Base-by-base conservation (phyloP, 2,888 invertebrate genomes). In the Parasteatoda lunata region DNA sequence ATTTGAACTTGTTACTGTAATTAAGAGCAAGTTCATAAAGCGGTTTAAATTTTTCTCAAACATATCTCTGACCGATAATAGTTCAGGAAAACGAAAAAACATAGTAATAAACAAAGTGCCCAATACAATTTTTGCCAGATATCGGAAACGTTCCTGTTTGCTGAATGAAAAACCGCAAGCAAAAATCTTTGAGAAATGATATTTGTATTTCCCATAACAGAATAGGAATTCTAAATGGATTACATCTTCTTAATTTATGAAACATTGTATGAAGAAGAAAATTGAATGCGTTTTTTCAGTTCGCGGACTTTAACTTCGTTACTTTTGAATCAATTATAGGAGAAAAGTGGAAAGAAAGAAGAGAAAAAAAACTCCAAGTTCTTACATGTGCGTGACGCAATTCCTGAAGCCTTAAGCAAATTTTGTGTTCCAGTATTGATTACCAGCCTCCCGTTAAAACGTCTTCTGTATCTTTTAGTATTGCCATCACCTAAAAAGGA, bases 341-440 rank as follows among this genome's bases (percentile, higher is more conserved):
- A n/a, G 48, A 48, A 47, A 8, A 11, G 54, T 8, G 54, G 54
- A 13, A 54, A 54, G 13, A 54, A 54, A 54, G 8, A 11, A 5
- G 4, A 54, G 4, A 54, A 54, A 54, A 54, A 11, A 48, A 70
- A 70, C 48, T 47, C 15, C 68, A 15, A 45, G 68, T 30, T 45
- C 15, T 47, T 70, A 8, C 48, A 47, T n/a, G 13, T 70, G 70
- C 70, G 70, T 70, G 70, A 70, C 70, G n/a, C 70, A 70, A 48
- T 48, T 48, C 8, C 70, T 7, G 13, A 48, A 13, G 15, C 68
- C 15, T 68, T 70, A 48, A 70, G 13, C 48, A 48, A 70, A 48
- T 48, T 70, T 70, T 48, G 48, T 70, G 48, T 48, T 48, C 4
- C 70, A n/a, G 47, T 48, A 13, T 48, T 48, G 70, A 70, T 70